Evolutionary conservation across 2,113 vertebrate species (phyloP).

Genomic region (Hippolais icterina): DNA sequence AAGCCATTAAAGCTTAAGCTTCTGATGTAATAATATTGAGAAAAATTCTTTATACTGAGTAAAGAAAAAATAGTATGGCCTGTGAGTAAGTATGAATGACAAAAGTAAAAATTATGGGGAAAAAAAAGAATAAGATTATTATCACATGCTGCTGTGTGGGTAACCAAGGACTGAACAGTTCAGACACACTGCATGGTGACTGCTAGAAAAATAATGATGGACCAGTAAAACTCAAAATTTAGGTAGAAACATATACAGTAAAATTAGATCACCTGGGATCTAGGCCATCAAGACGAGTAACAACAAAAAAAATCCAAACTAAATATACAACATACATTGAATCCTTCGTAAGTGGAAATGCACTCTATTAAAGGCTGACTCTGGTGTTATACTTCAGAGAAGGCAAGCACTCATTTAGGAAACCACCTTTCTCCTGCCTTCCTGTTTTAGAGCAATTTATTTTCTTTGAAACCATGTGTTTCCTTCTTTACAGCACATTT

Average conservation of each 20-base stretch:
- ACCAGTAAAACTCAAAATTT: neutral
- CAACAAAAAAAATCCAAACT: neutral
- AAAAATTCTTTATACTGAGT: neutral
- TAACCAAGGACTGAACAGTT: neutral
- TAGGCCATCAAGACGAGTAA: neutral
- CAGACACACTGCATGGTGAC: neutral
- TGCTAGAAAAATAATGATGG: neutral
- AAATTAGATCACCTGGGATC: neutral
- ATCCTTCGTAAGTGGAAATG: neutral
- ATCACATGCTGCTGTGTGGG: neutral
- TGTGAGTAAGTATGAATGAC: neutral
- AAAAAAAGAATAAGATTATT: neutral
- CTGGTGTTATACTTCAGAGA: neutral
- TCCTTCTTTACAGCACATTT: neutral
- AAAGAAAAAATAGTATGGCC: neutral
- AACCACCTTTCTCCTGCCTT: conserved; percentile 51
- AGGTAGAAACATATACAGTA: neutral
- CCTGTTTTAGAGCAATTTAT: conserved; percentile 38
- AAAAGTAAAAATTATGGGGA: neutral
- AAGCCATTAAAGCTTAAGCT: neutral
- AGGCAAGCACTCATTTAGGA: conserved; percentile 37
- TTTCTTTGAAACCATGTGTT: conserved; percentile 23
- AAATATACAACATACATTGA: neutral
- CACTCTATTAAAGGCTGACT: neutral
- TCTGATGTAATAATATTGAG: neutral